These are phyloP conservation scores for Epinephelus lanceolatus DNA, from an alignment of 2,113 vertebrate genomes.

Conservation along the genomic window DNA sequence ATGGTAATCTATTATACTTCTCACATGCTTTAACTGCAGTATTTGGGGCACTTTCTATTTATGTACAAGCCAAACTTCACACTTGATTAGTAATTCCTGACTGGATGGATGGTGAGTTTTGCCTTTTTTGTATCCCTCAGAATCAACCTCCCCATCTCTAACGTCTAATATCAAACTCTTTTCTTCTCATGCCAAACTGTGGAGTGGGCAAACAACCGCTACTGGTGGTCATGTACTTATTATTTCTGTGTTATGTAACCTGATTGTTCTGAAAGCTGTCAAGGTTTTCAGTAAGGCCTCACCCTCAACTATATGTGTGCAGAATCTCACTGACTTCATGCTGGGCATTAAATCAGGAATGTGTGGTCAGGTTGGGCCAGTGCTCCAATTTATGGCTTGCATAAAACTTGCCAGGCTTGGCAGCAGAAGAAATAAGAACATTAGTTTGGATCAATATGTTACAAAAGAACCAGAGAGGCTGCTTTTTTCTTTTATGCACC, in stretches of 20 bases:
- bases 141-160: not conserved
- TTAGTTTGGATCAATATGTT: not conserved
- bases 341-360: conserved; percentile 11
- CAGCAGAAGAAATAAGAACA: conserved; percentile 7
- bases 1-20: not conserved
- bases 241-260: conserved; percentile 10
- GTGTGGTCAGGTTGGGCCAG: not conserved
- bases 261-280: not conserved
- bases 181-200: not conserved
- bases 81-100: not conserved
- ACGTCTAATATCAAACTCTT: not conserved
- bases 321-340: conserved; percentile 7
- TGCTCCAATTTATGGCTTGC: not conserved
- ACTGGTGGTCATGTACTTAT: not conserved
- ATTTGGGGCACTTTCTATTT: not conserved
- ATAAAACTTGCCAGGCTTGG: conserved; percentile 1
- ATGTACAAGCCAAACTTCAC: not conserved
- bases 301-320: not conserved
- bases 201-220: not conserved
- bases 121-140: not conserved
- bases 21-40: not conserved
- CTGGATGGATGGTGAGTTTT: not conserved
- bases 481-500: not conserved
- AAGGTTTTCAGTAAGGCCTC: conserved; percentile 3
- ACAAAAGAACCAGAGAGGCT: not conserved